Conservation (phyloP, 1,140 invertebrate species). For the Cotesia vestalis region DNA sequence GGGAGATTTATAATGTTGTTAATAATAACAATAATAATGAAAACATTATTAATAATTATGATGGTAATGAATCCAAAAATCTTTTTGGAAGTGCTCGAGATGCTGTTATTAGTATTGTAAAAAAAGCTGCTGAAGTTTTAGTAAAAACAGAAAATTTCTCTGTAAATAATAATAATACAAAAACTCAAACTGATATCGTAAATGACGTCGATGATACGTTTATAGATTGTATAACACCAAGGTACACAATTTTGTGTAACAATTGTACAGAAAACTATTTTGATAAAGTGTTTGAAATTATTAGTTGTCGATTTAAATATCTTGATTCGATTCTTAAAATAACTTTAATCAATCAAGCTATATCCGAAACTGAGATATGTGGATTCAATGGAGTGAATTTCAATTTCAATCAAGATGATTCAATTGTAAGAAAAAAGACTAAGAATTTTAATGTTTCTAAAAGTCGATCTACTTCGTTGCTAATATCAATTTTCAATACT, state of each 20-base stretch:
- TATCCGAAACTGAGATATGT: slow-evolving; percentile 64
- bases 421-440: slow-evolving; percentile 2
- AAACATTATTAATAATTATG: slow-evolving; percentile 59
- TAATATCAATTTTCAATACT: slow-evolving; percentile 70
- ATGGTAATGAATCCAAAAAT: slow-evolving; percentile 67
- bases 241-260: slow-evolving; percentile 75
- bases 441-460: slow-evolving; percentile 47
- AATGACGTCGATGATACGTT: slow-evolving; percentile 47
- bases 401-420: slow-evolving; percentile 20
- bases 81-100: slow-evolving; percentile 85
- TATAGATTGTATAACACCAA: slow-evolving; percentile 69
- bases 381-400: slow-evolving; percentile 69
- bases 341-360: slow-evolving; percentile 66
- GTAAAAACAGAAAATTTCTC: slow-evolving; percentile 73
- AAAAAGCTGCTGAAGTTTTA: slow-evolving; percentile 85
- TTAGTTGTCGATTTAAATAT: slow-evolving; percentile 71
- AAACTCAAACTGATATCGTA: slow-evolving; percentile 58
- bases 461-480: slow-evolving; percentile 58
- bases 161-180: slow-evolving; percentile 58
- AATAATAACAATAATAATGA: slow-evolving; percentile 68
- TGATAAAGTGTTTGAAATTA: slow-evolving; percentile 71
- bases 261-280: slow-evolving; percentile 75
- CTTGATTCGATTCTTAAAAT: slow-evolving; percentile 68
- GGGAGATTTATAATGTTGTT: slow-evolving; percentile 69
- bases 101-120: slow-evolving; percentile 87